Conservation (phyloP, 2,888 invertebrate species). For the Aspidiotus rigidus region DNA sequence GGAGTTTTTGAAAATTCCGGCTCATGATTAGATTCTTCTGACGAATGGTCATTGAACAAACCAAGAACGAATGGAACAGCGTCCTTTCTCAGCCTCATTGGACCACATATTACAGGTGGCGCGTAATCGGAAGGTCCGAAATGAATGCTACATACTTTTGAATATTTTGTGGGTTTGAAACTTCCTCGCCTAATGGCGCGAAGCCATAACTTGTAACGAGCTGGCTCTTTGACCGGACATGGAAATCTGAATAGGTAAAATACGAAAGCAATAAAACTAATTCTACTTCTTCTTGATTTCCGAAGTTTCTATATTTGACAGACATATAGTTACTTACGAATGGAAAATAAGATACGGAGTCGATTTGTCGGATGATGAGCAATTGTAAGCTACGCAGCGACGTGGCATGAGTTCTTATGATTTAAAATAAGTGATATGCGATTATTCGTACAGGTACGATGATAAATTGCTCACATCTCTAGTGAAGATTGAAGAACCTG, state of each 20-base stretch:
- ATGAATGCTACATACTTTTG: background rate
- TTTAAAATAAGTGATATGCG: too few species aligned
- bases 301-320: too few species aligned
- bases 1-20: too few species aligned
- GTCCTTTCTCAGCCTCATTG: background rate
- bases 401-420: too few species aligned
- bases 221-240: background rate
- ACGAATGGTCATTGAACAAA: background rate
- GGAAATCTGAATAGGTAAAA: background rate
- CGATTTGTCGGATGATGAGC: too few species aligned
- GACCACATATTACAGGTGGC: slow-evolving; percentile 6
- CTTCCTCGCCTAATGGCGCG: background rate
- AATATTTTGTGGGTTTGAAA: background rate
- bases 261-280: background rate
- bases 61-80: background rate
- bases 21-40: background rate
- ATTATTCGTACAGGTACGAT: too few species aligned
- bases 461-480: too few species aligned
- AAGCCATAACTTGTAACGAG: background rate
- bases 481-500: too few species aligned
- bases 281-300: too few species aligned
- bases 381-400: too few species aligned
- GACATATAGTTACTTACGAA: too few species aligned
- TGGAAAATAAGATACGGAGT: too few species aligned
- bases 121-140: background rate